Conservation (phyloP, 2,888 invertebrate genomes). For the Argyresthia goedartella region DNA sequence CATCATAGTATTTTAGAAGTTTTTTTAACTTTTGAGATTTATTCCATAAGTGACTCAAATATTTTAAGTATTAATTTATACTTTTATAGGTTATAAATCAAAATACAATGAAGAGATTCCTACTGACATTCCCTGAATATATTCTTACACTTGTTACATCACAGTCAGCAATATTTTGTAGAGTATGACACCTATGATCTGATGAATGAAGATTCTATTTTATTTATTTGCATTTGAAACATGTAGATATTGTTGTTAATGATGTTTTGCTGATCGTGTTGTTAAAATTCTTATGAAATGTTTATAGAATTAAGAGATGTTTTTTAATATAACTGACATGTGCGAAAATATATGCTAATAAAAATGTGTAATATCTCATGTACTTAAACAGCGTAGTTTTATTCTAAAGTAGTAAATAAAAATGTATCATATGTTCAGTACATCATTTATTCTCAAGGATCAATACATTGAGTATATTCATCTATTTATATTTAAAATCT, state of each 20-base stretch:
- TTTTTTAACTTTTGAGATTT: too few species aligned
- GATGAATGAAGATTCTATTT: neutral
- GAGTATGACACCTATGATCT: neutral
- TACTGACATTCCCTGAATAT: too few species aligned
- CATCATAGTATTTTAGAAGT: too few species aligned
- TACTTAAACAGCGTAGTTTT: neutral
- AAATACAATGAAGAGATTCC: too few species aligned
- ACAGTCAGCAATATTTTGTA: too few species aligned
- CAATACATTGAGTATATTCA: constrained; percentile 15
- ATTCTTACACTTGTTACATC: too few species aligned
- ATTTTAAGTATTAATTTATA: too few species aligned
- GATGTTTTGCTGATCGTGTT: neutral
- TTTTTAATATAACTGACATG: neutral
- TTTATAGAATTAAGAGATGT: neutral
- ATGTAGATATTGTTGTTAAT: neutral
- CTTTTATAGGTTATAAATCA: too few species aligned
- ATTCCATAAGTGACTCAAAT: too few species aligned
- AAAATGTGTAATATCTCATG: neutral
- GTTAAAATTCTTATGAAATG: neutral
- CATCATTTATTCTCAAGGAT: constrained; percentile 14
- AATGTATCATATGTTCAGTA: neutral
- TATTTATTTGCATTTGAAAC: neutral
- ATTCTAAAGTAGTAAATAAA: neutral
- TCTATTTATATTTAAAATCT: constrained; percentile 42
- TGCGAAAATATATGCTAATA: neutral